These are phyloP conservation scores for Neodiprion lecontei DNA, from an alignment of 1,140 invertebrate genomes.

Conservation along the genomic window DNA sequence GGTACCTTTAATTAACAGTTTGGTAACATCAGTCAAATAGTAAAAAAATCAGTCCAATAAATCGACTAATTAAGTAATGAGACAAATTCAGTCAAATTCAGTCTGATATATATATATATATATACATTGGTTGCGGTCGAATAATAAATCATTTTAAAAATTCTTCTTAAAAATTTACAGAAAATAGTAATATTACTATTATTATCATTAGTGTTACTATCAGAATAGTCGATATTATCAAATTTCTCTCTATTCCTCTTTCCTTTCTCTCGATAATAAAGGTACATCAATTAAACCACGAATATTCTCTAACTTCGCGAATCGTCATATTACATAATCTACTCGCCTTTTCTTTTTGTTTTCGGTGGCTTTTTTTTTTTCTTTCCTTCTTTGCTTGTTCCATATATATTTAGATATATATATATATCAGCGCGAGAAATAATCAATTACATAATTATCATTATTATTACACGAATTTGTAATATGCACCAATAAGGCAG, in stretches of 20 bases:
- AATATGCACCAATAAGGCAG: not conserved
- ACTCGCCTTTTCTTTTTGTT: not conserved
- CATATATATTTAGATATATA: too few species aligned
- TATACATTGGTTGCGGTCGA: conserved; percentile 28
- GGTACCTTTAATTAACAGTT: conserved; percentile 61
- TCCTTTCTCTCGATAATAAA: conserved; percentile 19
- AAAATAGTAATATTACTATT: too few species aligned
- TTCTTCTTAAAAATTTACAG: not conserved
- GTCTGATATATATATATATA: conserved; percentile 49
- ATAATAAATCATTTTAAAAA: conserved; percentile 29
- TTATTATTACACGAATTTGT: too few species aligned
- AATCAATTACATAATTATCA: too few species aligned
- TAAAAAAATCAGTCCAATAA: conserved; percentile 59
- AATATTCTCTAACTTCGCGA: too few species aligned
- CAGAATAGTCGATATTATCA: too few species aligned
- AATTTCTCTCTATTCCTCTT: conserved; percentile 6
- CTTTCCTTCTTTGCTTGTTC: too few species aligned
- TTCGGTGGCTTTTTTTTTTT: too few species aligned
- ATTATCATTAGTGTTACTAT: too few species aligned
- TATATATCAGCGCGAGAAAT: too few species aligned
- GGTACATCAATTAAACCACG: not conserved
- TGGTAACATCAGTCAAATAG: conserved; percentile 63
- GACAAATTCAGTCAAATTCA: conserved; percentile 55
- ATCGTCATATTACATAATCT: too few species aligned
- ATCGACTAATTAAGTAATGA: conserved; percentile 54